Percentiles rank a stretch among this genome's conserved stretches.
phyloP scores from a whole-genome alignment of 2,888 invertebrate genomes.

The Agriopis leucophaearia region DNA sequence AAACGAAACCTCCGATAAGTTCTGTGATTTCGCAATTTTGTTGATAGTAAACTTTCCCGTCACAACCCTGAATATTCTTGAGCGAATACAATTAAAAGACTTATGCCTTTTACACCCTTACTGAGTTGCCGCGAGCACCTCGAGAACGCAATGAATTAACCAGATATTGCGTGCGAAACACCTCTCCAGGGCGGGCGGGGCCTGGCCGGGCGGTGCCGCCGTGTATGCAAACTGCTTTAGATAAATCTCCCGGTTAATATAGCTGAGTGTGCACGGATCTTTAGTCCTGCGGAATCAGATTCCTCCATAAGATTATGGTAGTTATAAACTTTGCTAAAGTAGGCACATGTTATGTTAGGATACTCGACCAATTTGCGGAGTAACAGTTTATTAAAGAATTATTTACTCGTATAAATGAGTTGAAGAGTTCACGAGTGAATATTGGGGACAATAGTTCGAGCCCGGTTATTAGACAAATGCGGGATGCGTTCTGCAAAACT shows the following conservation, averaged over 20 bases:
- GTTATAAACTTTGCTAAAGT: too few species aligned
- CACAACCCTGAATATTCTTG: background rate
- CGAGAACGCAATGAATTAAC: conserved; percentile 15
- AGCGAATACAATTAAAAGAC: conserved; percentile 12
- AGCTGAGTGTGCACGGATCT: conserved; percentile 9
- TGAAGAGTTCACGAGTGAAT: too few species aligned
- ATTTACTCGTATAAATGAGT: too few species aligned
- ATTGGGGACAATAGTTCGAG: too few species aligned
- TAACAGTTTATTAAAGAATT: too few species aligned
- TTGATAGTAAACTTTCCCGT: background rate
- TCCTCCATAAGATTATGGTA: too few species aligned
- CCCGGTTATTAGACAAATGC: too few species aligned
- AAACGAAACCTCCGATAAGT: background rate
- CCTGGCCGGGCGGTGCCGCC: background rate
- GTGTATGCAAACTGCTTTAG: conserved; percentile 21
- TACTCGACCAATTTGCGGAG: too few species aligned
- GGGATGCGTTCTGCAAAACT: conserved; percentile 9
- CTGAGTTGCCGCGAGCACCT: conserved; percentile 7
- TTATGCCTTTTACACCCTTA: conserved; percentile 2
- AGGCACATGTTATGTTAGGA: too few species aligned
- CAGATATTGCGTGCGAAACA: conserved; percentile 17
- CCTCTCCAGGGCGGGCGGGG: background rate
- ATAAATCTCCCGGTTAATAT: conserved; percentile 28
- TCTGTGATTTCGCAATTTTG: background rate
- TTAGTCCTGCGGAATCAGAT: background rate